Conservation (phyloP, 2,113 vertebrate genomes). For the Circaetus gallicus region DNA sequence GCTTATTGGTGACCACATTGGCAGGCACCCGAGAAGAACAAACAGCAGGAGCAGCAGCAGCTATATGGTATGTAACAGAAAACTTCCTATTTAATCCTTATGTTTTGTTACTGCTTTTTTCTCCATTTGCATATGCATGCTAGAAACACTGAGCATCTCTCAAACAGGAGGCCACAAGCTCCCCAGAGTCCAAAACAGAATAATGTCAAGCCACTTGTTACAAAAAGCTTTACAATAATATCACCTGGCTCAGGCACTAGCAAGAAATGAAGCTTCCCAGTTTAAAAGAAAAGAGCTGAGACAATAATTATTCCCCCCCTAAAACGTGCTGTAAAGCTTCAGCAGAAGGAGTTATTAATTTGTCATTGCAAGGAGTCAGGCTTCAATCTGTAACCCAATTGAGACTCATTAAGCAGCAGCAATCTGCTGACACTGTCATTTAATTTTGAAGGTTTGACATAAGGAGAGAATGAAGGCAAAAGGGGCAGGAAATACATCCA, state of each 20-base stretch:
- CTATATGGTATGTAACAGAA: background rate
- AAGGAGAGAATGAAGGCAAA: background rate
- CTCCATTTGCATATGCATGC: background rate
- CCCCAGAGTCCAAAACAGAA: background rate
- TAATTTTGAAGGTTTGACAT: background rate
- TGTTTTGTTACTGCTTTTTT: background rate
- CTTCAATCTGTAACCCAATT: slow-evolving; percentile 1
- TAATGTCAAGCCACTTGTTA: background rate
- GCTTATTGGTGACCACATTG: background rate
- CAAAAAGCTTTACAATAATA: background rate
- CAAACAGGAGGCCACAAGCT: background rate
- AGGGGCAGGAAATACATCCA: background rate
- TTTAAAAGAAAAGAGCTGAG: background rate
- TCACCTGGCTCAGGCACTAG: background rate
- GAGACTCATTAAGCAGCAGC: slow-evolving; percentile 15
- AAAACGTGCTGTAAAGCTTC: background rate
- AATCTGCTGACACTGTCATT: slow-evolving; percentile 3
- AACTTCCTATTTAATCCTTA: background rate
- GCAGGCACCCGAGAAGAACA: background rate
- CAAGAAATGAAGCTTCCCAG: background rate
- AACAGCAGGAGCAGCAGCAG: background rate
- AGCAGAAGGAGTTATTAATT: slow-evolving; percentile 17
- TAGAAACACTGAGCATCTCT: background rate
- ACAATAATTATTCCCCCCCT: background rate
- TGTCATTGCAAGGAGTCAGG: slow-evolving; percentile 1